These are phyloP conservation scores for Perizoma affinitatum DNA, from an alignment of 2,888 invertebrate genomes.

Conservation along the genomic window DNA sequence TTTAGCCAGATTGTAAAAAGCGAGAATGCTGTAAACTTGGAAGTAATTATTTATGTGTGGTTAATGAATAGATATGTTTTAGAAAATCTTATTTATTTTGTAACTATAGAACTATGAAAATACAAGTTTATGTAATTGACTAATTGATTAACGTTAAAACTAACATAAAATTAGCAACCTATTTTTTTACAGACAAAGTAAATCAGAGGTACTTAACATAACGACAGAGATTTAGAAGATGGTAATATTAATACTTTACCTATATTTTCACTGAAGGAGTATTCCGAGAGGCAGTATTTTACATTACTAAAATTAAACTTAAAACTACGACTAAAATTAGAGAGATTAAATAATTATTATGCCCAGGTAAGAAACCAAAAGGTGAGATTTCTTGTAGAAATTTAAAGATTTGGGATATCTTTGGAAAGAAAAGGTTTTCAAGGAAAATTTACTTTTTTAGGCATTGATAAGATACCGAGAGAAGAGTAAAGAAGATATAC, in stretches of 20 bases:
- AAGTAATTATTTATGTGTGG: too few species aligned
- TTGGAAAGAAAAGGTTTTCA: slow-evolving; percentile 7
- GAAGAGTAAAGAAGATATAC: slow-evolving; percentile 28
- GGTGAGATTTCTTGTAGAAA: slow-evolving; percentile 47
- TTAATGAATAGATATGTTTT: slow-evolving; percentile 7
- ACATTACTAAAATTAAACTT: slow-evolving; percentile 32
- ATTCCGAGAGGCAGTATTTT: slow-evolving; percentile 34
- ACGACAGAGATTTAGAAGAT: too few species aligned
- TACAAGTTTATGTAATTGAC: slow-evolving; percentile 18
- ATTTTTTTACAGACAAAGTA: slow-evolving; percentile 16
- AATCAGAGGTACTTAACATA: too few species aligned
- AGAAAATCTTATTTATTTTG: slow-evolving; percentile 24
- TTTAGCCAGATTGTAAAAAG: too few species aligned
- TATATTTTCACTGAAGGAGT: slow-evolving; percentile 8
- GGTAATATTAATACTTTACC: too few species aligned
- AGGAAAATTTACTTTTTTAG: background rate
- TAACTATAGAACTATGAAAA: slow-evolving; percentile 28
- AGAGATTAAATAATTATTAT: slow-evolving; percentile 39
- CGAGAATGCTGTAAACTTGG: too few species aligned
- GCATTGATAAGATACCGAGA: too few species aligned
- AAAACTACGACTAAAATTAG: slow-evolving; percentile 48
- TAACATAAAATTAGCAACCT: slow-evolving; percentile 3
- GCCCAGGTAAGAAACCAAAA: slow-evolving; percentile 36
- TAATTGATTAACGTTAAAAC: slow-evolving; percentile 29
- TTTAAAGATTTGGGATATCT: slow-evolving; percentile 21